Evolutionary conservation across 2,113 vertebrate genomes (phyloP).

Genomic region (Struthio camelus): DNA sequence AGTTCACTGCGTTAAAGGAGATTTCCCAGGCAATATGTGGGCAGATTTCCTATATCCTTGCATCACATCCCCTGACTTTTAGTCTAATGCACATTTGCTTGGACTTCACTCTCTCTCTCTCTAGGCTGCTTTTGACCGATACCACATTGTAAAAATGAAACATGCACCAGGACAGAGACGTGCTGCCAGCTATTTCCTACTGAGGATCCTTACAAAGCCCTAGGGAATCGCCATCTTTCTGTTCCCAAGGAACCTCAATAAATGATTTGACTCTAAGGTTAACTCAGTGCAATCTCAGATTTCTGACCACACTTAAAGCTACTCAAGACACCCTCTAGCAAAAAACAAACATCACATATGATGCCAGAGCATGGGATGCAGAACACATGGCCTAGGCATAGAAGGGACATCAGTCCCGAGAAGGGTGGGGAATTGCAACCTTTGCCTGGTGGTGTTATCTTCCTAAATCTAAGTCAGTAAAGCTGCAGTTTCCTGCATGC

Average conservation of each 20-base stretch:
- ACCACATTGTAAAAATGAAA: neutral
- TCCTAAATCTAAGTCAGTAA: neutral
- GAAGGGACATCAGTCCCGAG: neutral
- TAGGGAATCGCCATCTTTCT: neutral
- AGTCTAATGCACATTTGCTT: neutral
- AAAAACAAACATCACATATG: neutral
- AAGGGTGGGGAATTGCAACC: neutral
- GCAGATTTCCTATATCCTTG: neutral
- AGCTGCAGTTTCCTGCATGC: neutral
- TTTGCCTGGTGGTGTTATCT: neutral
- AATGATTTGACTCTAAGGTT: neutral
- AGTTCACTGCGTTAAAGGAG: neutral
- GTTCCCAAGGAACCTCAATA: neutral
- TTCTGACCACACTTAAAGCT: neutral
- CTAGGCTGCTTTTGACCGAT: neutral
- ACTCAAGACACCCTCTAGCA: neutral
- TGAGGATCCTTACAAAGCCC: neutral
- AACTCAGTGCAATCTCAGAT: neutral
- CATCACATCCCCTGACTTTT: neutral
- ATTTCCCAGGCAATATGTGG: neutral
- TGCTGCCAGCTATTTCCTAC: neutral
- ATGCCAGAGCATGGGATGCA: neutral
- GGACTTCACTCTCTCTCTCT: neutral
- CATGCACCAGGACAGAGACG: neutral
- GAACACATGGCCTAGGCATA: constrained; percentile 21